These are phyloP conservation scores for Ursus arctos DNA, from an alignment of 2,113 vertebrate genomes.

Conservation along the genomic window DNA sequence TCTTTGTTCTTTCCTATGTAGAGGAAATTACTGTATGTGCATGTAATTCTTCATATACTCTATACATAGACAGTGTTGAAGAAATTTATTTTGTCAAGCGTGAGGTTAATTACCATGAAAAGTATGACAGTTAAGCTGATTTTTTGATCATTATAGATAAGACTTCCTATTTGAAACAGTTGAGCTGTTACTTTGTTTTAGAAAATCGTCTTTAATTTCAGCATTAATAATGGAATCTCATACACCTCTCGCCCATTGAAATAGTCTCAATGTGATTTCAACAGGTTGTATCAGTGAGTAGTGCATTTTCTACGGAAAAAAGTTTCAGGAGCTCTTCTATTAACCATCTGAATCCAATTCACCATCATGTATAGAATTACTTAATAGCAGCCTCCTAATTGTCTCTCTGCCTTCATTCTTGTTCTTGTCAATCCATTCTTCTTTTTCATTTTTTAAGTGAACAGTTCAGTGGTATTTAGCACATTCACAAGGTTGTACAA, in stretches of 20 bases:
- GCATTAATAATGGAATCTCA: not conserved
- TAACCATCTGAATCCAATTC: not conserved
- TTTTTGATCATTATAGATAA: not conserved
- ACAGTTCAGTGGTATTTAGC: not conserved
- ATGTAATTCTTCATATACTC: not conserved
- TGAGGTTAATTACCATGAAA: constrained; percentile 42
- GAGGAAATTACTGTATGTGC: not conserved
- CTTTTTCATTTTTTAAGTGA: not conserved
- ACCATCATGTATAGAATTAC: not conserved
- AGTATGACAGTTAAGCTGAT: not conserved
- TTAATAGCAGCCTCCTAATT: not conserved
- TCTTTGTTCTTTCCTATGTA: not conserved
- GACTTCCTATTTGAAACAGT: constrained; percentile 37
- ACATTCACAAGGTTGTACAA: not conserved
- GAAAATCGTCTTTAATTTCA: constrained; percentile 34
- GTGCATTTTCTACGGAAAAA: not conserved
- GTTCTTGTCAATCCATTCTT: not conserved
- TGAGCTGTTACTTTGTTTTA: not conserved
- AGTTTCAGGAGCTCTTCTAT: not conserved
- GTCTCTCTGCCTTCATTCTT: not conserved
- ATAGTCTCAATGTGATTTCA: constrained; percentile 19
- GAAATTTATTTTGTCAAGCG: not conserved
- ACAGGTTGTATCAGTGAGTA: not conserved
- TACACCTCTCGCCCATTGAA: not conserved
- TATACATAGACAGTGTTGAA: not conserved